phyloP scores from a whole-genome alignment of 1,140 invertebrate genomes.

The Coenobita brevimanus region DNA sequence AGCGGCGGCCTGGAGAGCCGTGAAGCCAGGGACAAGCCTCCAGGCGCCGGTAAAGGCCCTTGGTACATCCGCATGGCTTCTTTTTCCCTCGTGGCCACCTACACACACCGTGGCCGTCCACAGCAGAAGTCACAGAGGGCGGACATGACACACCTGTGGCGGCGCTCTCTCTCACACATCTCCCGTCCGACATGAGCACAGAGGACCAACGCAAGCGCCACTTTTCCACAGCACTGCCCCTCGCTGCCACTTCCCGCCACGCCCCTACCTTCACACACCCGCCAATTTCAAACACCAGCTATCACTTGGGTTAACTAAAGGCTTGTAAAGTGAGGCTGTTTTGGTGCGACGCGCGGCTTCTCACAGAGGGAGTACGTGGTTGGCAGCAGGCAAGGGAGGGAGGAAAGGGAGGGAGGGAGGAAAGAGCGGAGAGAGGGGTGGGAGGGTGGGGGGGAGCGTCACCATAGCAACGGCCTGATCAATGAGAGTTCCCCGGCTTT shows the following conservation, averaged over 20 bases:
- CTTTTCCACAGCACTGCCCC: background rate
- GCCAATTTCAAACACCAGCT: background rate
- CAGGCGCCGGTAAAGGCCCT: slow-evolving; percentile 45
- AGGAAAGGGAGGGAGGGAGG: background rate
- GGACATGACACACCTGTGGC: slow-evolving; percentile 29
- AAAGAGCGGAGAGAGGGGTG: background rate
- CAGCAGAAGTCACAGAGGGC: slow-evolving; percentile 29
- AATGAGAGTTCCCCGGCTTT: slow-evolving; percentile 50
- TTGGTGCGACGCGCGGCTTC: slow-evolving; percentile 49
- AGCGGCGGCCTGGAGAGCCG: slow-evolving; percentile 3
- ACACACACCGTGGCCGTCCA: slow-evolving; percentile 1
- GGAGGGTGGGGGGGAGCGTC: slow-evolving; percentile 28
- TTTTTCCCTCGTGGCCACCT: slow-evolving; percentile 4
- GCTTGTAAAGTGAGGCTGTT: slow-evolving; percentile 23
- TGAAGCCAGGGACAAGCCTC: slow-evolving; percentile 27
- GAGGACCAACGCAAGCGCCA: too few species aligned
- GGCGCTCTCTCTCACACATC: background rate
- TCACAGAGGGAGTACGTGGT: slow-evolving; percentile 31
- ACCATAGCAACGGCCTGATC: slow-evolving; percentile 60
- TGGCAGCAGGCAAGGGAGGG: background rate
- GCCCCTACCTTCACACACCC: background rate
- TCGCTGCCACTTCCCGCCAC: background rate
- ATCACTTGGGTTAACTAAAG: background rate
- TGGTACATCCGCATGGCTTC: slow-evolving; percentile 55
- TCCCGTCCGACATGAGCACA: too few species aligned